Conservation (phyloP, 2,797 vertebrate genomes). For the Chaenodraco wilsoni region DNA sequence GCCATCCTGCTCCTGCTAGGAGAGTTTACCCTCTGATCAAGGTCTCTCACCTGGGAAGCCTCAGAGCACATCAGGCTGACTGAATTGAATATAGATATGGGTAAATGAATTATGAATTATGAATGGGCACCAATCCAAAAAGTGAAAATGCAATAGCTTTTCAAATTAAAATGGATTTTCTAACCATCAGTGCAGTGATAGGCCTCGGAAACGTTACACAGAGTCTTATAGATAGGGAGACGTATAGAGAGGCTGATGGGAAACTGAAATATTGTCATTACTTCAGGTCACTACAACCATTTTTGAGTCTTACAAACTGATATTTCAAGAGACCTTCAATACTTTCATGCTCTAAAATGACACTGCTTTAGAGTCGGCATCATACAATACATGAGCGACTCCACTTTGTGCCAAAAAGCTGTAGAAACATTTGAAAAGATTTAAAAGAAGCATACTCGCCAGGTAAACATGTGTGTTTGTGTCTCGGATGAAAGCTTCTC, state of each 20-base stretch:
- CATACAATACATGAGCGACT: slow-evolving; percentile 2
- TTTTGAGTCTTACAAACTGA: not conserved
- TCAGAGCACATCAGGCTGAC: slow-evolving; percentile 60
- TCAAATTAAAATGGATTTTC: slow-evolving; percentile 72
- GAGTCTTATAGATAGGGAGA: slow-evolving; percentile 18
- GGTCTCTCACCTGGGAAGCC: slow-evolving; percentile 74
- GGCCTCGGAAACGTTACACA: slow-evolving; percentile 29
- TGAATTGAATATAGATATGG: slow-evolving; percentile 75
- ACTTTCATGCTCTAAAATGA: not conserved
- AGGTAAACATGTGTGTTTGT: not conserved
- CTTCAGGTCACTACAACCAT: too few species aligned
- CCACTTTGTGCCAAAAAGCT: not conserved
- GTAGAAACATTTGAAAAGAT: not conserved
- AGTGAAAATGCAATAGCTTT: slow-evolving; percentile 68
- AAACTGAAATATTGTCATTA: not conserved
- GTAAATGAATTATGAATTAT: slow-evolving; percentile 79
- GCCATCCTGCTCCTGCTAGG: slow-evolving; percentile 24
- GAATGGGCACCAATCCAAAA: slow-evolving; percentile 73
- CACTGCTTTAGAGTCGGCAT: not conserved
- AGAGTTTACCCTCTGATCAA: slow-evolving; percentile 74
- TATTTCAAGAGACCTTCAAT: not conserved
- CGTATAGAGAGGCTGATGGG: not conserved
- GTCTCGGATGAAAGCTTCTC: not conserved
- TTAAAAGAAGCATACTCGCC: not conserved
- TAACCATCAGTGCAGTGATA: slow-evolving; percentile 43